A percentile compares a stretch with the other conserved stretches of the same genome.
Conservation (phyloP, 1,140 invertebrate species). For the Aphelenchoides avenae region DNA sequence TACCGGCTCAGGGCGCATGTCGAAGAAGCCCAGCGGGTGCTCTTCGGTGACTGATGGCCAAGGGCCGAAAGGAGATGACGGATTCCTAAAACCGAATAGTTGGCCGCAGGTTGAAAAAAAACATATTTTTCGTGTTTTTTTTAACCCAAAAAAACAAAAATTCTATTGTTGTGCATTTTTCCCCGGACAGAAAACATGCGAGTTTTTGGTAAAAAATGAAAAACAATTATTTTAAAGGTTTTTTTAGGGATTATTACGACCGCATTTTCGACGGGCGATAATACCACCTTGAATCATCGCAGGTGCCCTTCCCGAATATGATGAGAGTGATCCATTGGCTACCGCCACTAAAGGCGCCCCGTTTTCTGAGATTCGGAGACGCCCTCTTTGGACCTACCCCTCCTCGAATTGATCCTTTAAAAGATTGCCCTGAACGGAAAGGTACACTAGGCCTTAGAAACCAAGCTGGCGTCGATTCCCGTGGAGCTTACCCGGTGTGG, state of each 20-base stretch:
- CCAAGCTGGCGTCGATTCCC: neutral
- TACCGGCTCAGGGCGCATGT: conserved; percentile 33
- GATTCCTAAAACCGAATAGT: conserved; percentile 22
- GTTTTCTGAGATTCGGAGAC: no score
- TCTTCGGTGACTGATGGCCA: conserved; percentile 30
- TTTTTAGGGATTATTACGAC: no score
- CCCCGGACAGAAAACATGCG: no score
- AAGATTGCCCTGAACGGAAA: no score
- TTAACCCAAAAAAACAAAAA: neutral
- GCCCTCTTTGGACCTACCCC: no score
- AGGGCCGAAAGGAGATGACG: conserved; percentile 18
- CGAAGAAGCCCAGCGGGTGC: conserved; percentile 37
- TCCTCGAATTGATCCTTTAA: no score
- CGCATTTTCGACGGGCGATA: no score
- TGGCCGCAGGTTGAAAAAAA: neutral
- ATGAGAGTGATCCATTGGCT: no score
- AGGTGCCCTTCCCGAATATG: no score
- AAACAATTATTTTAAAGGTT: no score
- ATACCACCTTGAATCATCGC: no score
- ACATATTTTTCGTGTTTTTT: conserved; percentile 9
- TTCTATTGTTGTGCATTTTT: neutral
- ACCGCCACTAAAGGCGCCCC: no score
- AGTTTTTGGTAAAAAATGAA: conserved; percentile 9
- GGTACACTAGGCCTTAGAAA: neutral
- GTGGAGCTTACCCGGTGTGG: conserved; percentile 20